phyloP scores from a whole-genome alignment of 2,113 vertebrate species.

The Ginglymostoma cirratum region DNA sequence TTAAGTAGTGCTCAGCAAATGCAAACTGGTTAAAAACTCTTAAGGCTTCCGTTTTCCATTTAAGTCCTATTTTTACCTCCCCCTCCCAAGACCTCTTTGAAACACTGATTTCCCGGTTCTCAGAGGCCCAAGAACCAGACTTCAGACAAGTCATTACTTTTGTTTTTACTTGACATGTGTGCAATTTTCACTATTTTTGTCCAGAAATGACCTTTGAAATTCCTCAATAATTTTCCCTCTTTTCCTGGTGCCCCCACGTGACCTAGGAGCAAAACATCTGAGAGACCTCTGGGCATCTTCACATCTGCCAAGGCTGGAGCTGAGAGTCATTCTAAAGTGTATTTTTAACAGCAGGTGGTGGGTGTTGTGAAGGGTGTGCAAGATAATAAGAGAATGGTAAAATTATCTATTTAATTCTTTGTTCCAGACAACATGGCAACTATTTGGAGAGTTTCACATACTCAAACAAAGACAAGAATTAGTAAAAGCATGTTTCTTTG shows the following conservation, averaged over 20 bases:
- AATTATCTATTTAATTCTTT: constrained; percentile 56
- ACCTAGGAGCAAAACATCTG: constrained; percentile 75
- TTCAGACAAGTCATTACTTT: constrained; percentile 52
- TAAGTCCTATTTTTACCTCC: constrained; percentile 33
- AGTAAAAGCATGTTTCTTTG: background rate
- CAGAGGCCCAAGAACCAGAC: constrained; percentile 48
- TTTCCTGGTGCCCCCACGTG: constrained; percentile 68
- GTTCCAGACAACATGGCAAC: constrained; percentile 61
- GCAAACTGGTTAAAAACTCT: background rate
- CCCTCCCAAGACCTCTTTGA: constrained; percentile 39
- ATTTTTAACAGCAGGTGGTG: constrained; percentile 69
- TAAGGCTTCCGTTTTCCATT: constrained; percentile 32
- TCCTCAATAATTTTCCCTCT: constrained; percentile 72
- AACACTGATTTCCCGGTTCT: constrained; percentile 43
- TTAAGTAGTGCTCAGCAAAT: background rate
- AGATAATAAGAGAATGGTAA: constrained; percentile 52
- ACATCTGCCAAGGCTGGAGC: constrained; percentile 68
- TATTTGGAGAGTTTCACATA: constrained; percentile 49
- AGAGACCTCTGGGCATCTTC: constrained; percentile 67
- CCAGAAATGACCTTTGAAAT: constrained; percentile 71
- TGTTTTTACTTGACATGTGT: constrained; percentile 65
- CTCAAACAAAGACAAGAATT: background rate
- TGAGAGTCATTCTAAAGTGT: constrained; percentile 59
- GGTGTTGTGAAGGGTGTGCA: constrained; percentile 52
- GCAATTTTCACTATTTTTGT: constrained; percentile 76